A percentile compares a stretch with the other conserved stretches of the same genome.
Evolutionary conservation across 2,888 invertebrate species (phyloP).

Genomic region (Amiota mariae): DNA sequence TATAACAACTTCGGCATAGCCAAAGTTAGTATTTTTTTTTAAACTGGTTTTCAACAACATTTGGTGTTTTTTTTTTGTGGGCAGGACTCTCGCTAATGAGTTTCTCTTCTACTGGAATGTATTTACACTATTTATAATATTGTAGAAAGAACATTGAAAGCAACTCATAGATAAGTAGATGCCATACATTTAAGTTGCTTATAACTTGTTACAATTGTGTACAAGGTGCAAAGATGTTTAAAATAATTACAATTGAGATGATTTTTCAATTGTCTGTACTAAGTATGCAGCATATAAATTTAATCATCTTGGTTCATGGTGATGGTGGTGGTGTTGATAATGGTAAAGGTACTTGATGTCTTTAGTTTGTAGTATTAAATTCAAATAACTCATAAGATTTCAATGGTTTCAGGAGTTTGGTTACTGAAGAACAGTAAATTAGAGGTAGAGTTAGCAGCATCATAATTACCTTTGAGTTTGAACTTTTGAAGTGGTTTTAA

Average conservation of each 20-base stretch:
- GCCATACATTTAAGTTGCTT: too few species aligned
- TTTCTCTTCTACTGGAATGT: background rate
- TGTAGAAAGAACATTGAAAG: too few species aligned
- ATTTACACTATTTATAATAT: too few species aligned
- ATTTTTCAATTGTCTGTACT: background rate
- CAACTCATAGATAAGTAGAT: too few species aligned
- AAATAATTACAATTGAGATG: too few species aligned
- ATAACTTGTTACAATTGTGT: too few species aligned
- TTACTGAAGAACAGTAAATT: background rate
- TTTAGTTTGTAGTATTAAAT: background rate
- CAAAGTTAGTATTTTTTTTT: too few species aligned
- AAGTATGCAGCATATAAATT: background rate
- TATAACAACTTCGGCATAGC: too few species aligned
- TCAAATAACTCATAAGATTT: background rate
- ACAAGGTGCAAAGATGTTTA: too few species aligned
- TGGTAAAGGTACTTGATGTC: background rate
- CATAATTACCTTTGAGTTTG: conserved; percentile 15
- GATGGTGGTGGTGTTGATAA: background rate
- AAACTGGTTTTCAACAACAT: conserved; percentile 24
- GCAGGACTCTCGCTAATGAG: conserved; percentile 55
- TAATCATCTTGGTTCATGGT: background rate
- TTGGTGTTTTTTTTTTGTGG: conserved; percentile 36
- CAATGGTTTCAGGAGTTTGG: background rate
- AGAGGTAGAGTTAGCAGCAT: background rate
- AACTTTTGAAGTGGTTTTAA: conserved; percentile 51